A percentile compares a stretch with the other conserved stretches of the same genome.
phyloP scores from a whole-genome alignment of 2,888 invertebrate species.

The Cheilosia soror region DNA sequence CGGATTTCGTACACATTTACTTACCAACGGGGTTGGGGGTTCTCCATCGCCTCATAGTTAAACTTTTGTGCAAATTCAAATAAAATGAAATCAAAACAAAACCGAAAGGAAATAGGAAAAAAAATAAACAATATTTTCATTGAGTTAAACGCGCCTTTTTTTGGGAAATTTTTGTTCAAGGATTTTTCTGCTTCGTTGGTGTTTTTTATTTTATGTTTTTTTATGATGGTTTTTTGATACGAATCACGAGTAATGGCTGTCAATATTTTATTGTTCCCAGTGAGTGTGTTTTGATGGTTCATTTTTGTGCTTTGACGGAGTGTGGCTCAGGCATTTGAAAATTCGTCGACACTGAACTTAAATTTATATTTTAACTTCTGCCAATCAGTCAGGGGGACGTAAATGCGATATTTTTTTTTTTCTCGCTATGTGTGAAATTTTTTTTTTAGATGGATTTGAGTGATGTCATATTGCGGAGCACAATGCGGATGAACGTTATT shows the following conservation, averaged over 20 bases:
- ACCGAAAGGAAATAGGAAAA: constrained; percentile 11
- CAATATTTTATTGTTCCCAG: constrained; percentile 72
- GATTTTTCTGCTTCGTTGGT: neutral
- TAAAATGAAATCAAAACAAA: constrained; percentile 54
- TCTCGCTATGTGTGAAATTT: neutral
- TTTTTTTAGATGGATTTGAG: constrained; percentile 43
- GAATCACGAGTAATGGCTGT: constrained; percentile 70
- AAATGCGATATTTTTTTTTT: neutral
- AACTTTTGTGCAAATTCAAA: constrained; percentile 53
- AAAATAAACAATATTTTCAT: constrained; percentile 43
- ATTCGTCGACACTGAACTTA: constrained; percentile 26
- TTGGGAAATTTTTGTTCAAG: neutral
- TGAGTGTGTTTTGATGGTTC: constrained; percentile 61
- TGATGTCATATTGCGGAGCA: constrained; percentile 67
- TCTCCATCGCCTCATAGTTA: neutral
- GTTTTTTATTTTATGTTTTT: constrained; percentile 22
- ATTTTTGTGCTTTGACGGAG: constrained; percentile 31
- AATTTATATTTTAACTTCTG: constrained; percentile 66
- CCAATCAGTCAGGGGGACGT: constrained; percentile 59
- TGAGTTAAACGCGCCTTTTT: constrained; percentile 41
- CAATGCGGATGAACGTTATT: constrained; percentile 66
- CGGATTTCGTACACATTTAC: constrained; percentile 39
- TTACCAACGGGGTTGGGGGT: neutral
- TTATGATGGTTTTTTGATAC: constrained; percentile 42
- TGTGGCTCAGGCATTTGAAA: constrained; percentile 28